A percentile compares a stretch with the other conserved stretches of the same genome.
Conservation (phyloP, 2,888 invertebrate genomes). For the Leptinotarsa peninsularis region DNA sequence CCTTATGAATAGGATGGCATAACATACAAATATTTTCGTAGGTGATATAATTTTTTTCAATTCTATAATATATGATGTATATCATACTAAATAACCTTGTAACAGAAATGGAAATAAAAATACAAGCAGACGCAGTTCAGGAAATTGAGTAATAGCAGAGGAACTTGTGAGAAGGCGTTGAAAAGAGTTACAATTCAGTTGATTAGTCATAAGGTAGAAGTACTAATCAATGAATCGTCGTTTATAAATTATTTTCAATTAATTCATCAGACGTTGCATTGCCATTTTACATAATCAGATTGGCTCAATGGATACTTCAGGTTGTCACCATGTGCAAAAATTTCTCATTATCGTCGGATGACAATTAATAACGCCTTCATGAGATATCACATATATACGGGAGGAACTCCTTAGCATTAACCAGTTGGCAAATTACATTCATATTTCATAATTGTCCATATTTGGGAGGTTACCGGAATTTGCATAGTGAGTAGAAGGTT, state of each 20-base stretch:
- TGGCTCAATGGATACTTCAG: not conserved
- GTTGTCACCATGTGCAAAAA: conserved; percentile 10
- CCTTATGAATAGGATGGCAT: too few relatives aligned
- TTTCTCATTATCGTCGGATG: conserved; percentile 14
- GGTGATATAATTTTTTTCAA: too few relatives aligned
- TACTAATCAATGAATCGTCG: conserved; percentile 4
- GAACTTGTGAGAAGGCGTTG: not conserved
- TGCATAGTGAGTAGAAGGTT: conserved; percentile 6
- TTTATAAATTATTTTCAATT: not conserved
- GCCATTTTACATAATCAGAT: not conserved
- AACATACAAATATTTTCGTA: too few relatives aligned
- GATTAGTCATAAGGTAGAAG: conserved; percentile 4
- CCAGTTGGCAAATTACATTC: conserved; percentile 20
- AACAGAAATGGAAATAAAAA: too few relatives aligned
- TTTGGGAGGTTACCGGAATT: conserved; percentile 8
- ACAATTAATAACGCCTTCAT: conserved; percentile 22
- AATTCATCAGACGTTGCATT: not conserved
- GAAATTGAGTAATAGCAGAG: too few relatives aligned
- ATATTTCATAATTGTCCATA: conserved; percentile 26
- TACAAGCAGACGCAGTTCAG: too few relatives aligned
- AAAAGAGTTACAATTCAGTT: not conserved
- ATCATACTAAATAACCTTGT: too few relatives aligned
- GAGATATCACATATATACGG: not conserved
- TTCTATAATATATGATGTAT: too few relatives aligned
- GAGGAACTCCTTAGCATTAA: not conserved